Conservation (phyloP, 2,797 vertebrate species). For the Gorsachius magnificus region DNA sequence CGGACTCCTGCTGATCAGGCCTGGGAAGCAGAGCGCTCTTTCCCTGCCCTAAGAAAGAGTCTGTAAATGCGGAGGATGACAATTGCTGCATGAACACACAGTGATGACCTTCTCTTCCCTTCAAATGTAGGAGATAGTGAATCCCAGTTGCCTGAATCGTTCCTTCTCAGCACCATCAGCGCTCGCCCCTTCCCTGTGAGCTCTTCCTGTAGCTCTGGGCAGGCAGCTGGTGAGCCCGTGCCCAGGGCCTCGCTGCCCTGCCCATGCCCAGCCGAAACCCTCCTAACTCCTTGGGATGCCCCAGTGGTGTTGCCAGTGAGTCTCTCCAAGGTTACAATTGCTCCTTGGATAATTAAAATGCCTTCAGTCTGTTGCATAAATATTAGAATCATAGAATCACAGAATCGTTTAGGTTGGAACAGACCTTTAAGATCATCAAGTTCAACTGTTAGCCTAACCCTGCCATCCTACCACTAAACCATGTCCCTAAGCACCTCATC, state of each 20-base stretch:
- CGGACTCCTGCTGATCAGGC: background rate
- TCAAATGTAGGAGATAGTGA: background rate
- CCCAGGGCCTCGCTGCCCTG: background rate
- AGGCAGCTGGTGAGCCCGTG: fast-evolving
- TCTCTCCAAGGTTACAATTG: background rate
- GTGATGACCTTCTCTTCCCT: background rate
- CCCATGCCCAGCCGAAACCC: background rate
- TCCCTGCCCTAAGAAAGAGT: background rate
- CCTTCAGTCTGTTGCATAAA: background rate
- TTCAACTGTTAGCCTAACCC: too few relatives aligned
- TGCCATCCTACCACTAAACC: too few relatives aligned
- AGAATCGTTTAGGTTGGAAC: too few relatives aligned
- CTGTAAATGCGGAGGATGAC: background rate
- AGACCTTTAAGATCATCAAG: too few relatives aligned
- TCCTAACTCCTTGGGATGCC: background rate
- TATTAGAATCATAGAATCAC: background rate
- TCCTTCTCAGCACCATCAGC: fast-evolving
- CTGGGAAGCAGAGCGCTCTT: background rate
- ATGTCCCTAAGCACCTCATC: too few relatives aligned
- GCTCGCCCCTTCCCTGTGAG: background rate
- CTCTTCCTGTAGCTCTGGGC: background rate
- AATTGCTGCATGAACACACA: background rate
- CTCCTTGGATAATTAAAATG: background rate
- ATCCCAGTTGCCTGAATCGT: background rate
- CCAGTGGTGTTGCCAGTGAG: fast-evolving